Conservation (phyloP, 2,797 vertebrate species). For the Pristis pectinata region DNA sequence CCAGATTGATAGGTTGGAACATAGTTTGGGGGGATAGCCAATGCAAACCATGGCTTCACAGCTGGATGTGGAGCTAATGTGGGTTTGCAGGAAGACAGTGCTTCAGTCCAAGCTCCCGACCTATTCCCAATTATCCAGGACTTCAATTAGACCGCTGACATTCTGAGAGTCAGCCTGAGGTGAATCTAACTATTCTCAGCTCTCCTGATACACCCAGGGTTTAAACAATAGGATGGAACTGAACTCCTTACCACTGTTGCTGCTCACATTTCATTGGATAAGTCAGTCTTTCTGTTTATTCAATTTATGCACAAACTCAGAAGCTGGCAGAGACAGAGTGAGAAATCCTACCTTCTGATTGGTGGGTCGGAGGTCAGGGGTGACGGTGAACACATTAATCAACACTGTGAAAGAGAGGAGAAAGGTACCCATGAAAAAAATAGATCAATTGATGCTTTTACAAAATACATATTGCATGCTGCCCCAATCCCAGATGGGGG, state of each 20-base stretch:
- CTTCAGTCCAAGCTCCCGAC: background rate
- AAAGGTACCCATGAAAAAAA: background rate
- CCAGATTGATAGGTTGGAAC: background rate
- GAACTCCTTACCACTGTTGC: background rate
- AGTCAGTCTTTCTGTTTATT: background rate
- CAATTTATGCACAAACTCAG: background rate
- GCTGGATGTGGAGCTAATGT: background rate
- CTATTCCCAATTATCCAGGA: background rate
- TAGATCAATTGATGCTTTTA: too few relatives aligned
- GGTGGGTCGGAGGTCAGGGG: conserved; percentile 73
- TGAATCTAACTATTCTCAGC: background rate
- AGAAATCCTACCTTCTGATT: conserved; percentile 68
- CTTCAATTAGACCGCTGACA: background rate
- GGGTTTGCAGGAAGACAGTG: background rate
- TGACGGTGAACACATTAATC: conserved; percentile 77
- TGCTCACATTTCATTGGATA: background rate
- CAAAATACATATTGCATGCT: too few relatives aligned
- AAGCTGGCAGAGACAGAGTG: conserved; percentile 2
- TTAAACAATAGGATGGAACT: background rate
- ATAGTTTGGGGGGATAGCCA: background rate
- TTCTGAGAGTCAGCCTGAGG: too few relatives aligned
- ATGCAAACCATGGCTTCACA: background rate
- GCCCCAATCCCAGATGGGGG: too few relatives aligned
- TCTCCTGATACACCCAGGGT: background rate
- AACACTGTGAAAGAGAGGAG: conserved; percentile 58